These are phyloP conservation scores for Spondyliosoma cantharus DNA, from an alignment of 2,797 vertebrate species.

Conservation along the genomic window DNA sequence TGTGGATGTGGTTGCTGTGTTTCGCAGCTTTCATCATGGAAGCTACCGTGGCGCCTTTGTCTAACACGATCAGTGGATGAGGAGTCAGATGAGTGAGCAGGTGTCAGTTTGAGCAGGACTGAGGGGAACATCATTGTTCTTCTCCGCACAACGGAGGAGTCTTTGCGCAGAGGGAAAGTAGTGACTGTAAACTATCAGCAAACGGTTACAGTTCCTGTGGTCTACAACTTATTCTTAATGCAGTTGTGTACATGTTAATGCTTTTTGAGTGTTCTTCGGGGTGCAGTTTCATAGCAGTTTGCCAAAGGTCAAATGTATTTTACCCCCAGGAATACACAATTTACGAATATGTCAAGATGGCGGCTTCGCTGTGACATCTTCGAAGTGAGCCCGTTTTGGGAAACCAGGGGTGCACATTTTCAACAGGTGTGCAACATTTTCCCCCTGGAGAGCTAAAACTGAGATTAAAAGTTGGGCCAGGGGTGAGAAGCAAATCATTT, in stretches of 20 bases:
- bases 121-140: constrained; percentile 26
- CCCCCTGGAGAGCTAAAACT: no score
- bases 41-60: constrained; percentile 58
- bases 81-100: constrained; percentile 47
- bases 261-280: not conserved
- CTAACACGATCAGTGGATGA: constrained; percentile 75
- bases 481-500: no score
- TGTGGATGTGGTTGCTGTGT: constrained; percentile 2
- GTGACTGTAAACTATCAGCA: not conserved
- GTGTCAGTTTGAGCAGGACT: constrained; percentile 19
- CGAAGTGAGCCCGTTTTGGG: not conserved
- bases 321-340: not conserved
- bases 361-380: not conserved
- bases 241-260: not conserved
- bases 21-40: constrained; percentile 41
- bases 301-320: no score
- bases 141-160: constrained; percentile 14
- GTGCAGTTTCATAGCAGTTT: no score
- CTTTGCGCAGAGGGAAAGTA: constrained; percentile 1
- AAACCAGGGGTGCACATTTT: no score
- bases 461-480: no score
- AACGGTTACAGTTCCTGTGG: not conserved
- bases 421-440: no score
- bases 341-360: not conserved
- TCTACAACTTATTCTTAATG: not conserved